phyloP scores from a whole-genome alignment of 2,797 vertebrate species.

The Notoglanidium macrostoma region DNA sequence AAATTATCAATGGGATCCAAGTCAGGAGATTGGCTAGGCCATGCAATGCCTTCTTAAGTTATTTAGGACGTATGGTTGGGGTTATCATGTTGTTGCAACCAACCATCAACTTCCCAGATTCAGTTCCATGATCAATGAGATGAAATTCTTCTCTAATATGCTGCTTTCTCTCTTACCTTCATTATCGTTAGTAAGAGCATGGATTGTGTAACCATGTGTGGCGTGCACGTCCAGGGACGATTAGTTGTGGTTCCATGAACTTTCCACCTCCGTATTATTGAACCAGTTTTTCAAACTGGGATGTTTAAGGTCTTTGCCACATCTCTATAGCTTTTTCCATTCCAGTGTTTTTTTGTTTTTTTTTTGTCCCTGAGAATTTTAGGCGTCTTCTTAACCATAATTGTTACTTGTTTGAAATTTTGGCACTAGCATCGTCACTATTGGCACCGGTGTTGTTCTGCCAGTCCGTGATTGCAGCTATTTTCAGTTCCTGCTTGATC shows the following conservation, averaged over 20 bases:
- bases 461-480: conserved; percentile 34
- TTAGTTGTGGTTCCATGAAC: not conserved
- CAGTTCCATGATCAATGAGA: not conserved
- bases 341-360: no score
- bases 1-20: not conserved
- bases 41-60: not conserved
- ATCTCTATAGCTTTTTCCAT: no score
- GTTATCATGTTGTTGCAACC: not conserved
- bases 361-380: not conserved
- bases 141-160: not conserved
- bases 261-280: not conserved
- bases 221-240: not conserved
- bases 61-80: not conserved
- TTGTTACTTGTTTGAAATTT: not conserved
- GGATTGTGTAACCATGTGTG: not conserved
- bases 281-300: not conserved
- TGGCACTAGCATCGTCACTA: no score
- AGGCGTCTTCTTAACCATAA: not conserved
- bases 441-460: conserved; percentile 22
- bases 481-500: conserved; percentile 2
- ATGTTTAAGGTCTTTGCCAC: no score
- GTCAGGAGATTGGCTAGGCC: not conserved
- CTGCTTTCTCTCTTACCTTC: no score
- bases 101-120: not conserved
- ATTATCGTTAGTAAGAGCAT: not conserved